A percentile compares a stretch with the other conserved stretches of the same genome.
phyloP scores from a whole-genome alignment of 1,140 invertebrate species.

The Penaeus japonicus region DNA sequence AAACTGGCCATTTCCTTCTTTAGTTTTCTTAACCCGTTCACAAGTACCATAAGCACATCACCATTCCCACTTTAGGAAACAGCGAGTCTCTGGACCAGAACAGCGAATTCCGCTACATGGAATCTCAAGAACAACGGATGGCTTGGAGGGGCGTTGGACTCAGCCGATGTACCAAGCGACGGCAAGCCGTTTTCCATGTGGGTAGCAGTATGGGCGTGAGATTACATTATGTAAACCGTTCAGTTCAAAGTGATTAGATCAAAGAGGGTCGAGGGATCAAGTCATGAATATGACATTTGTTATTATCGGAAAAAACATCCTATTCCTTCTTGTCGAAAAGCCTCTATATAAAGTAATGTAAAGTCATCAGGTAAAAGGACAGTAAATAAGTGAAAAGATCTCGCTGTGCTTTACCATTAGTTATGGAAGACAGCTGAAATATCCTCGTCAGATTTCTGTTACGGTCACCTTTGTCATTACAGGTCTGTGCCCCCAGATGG shows the following conservation, averaged over 20 bases:
- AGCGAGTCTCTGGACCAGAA: not conserved
- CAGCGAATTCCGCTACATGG: conserved; percentile 32
- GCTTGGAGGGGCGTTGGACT: conserved; percentile 43
- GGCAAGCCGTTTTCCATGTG: conserved; percentile 4
- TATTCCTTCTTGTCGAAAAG: too few species aligned
- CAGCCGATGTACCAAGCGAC: not conserved
- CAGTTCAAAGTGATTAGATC: too few species aligned
- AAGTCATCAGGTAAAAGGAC: too few species aligned
- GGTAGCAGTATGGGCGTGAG: not conserved
- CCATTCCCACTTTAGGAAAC: not conserved
- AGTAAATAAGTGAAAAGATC: too few species aligned
- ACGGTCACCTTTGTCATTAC: conserved; percentile 2
- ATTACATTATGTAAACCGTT: not conserved
- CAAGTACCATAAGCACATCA: too few species aligned
- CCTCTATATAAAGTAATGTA: too few species aligned
- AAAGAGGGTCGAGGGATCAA: too few species aligned
- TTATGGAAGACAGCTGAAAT: not conserved
- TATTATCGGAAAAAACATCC: too few species aligned
- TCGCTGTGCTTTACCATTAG: not conserved
- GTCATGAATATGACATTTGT: too few species aligned
- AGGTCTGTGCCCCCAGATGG: conserved; percentile 60
- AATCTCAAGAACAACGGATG: conserved; percentile 51
- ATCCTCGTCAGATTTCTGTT: too few species aligned
- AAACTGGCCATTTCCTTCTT: too few species aligned
- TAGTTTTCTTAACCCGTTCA: too few species aligned